Evolutionary conservation across 2,113 vertebrate species (phyloP).

Genomic region (Prietella phreatophila): DNA sequence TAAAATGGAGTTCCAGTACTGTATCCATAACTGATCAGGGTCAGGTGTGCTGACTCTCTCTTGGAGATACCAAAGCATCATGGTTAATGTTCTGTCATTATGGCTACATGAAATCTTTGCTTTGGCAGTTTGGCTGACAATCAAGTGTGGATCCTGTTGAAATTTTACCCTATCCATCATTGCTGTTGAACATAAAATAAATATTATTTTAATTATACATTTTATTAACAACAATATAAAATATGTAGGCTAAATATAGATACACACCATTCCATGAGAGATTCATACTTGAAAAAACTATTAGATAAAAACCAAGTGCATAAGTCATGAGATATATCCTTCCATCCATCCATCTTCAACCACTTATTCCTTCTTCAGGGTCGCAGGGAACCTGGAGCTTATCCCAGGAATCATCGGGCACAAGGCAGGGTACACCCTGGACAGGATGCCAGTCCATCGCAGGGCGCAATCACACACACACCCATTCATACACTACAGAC

Average conservation of each 20-base stretch:
- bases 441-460: too few relatives aligned
- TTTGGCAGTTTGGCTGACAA: neutral
- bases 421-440: too few relatives aligned
- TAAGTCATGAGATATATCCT: neutral
- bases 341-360: too few relatives aligned
- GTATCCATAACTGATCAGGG: neutral
- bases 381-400: too few relatives aligned
- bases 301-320: neutral
- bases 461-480: too few relatives aligned
- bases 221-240: neutral
- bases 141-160: neutral
- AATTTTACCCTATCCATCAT: too few relatives aligned
- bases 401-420: too few relatives aligned
- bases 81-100: neutral
- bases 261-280: neutral
- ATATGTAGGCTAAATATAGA: neutral
- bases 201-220: neutral
- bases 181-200: neutral
- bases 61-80: neutral
- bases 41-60: neutral
- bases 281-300: neutral
- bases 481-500: too few relatives aligned
- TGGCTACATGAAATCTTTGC: neutral
- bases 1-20: neutral
- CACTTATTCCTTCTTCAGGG: too few relatives aligned